These are phyloP conservation scores for Aleiodes leptofemur DNA, from an alignment of 2,888 invertebrate species.

Conservation along the genomic window DNA sequence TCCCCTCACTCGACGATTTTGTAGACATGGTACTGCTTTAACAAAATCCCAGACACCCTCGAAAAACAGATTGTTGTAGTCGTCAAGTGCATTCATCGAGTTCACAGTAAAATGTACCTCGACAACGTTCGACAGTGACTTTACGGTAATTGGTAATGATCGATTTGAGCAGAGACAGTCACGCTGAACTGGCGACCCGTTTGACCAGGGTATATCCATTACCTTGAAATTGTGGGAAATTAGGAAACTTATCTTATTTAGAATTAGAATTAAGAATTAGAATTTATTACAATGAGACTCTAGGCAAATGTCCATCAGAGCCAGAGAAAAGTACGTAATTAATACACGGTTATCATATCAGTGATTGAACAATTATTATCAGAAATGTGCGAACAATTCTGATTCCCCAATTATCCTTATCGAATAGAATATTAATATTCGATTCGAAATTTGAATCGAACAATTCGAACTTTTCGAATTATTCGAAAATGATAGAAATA, in stretches of 20 bases:
- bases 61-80: constrained; percentile 89
- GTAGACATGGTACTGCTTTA: constrained; percentile 82
- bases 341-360: no score
- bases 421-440: no score
- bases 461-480: no score
- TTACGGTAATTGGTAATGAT: constrained; percentile 84
- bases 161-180: constrained; percentile 87
- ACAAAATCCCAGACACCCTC: constrained; percentile 91
- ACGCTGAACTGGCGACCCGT: constrained; percentile 83
- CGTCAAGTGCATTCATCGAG: constrained; percentile 90
- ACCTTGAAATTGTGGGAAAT: constrained; percentile 75
- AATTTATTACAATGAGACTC: background rate
- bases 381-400: no score
- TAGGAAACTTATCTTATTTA: constrained; percentile 6
- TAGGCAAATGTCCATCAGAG: background rate
- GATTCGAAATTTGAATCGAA: no score
- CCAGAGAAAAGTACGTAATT: no score
- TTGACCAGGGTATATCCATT: constrained; percentile 86
- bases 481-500: no score
- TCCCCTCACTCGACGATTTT: constrained; percentile 83
- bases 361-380: no score
- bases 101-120: constrained; percentile 89
- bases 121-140: constrained; percentile 85
- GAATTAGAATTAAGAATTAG: background rate
- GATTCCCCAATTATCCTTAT: no score